These are phyloP conservation scores for Mormyrus proboscirostris DNA, from an alignment of 2,797 vertebrate genomes.

Conservation along the genomic window DNA sequence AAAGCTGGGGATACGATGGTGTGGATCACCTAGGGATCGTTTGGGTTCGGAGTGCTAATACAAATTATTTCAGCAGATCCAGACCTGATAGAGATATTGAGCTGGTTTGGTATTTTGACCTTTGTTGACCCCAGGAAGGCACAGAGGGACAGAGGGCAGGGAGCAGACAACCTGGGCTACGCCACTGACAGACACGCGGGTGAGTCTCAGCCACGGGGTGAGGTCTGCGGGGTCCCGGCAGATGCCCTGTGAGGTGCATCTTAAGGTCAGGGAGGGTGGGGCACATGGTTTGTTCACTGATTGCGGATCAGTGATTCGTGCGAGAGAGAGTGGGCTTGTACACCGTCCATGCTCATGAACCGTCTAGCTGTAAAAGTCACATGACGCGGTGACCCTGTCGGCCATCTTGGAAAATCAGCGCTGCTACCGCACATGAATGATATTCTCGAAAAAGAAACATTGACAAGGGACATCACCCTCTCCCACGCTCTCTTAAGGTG, in stretches of 20 bases:
- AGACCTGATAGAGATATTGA: background rate
- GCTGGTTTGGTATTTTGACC: background rate
- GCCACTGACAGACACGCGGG: background rate
- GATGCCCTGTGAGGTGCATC: background rate
- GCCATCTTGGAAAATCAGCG: background rate
- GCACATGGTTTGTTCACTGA: background rate
- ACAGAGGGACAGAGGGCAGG: background rate
- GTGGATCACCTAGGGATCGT: background rate
- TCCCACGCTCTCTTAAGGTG: background rate
- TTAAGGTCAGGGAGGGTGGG: background rate
- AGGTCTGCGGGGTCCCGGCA: background rate
- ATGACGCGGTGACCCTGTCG: background rate
- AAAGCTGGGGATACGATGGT: background rate
- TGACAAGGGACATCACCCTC: background rate
- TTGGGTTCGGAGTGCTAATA: background rate
- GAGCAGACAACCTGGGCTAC: background rate
- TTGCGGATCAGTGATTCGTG: background rate
- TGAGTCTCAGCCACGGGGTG: background rate
- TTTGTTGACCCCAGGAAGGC: constrained; percentile 2
- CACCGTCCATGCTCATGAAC: background rate
- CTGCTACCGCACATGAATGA: background rate
- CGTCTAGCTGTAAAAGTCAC: background rate
- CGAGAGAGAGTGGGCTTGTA: background rate
- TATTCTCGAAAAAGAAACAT: background rate
- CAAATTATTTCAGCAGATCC: background rate